These are phyloP conservation scores for Silurus meridionalis DNA, from an alignment of 2,113 vertebrate species.

Conservation along the genomic window DNA sequence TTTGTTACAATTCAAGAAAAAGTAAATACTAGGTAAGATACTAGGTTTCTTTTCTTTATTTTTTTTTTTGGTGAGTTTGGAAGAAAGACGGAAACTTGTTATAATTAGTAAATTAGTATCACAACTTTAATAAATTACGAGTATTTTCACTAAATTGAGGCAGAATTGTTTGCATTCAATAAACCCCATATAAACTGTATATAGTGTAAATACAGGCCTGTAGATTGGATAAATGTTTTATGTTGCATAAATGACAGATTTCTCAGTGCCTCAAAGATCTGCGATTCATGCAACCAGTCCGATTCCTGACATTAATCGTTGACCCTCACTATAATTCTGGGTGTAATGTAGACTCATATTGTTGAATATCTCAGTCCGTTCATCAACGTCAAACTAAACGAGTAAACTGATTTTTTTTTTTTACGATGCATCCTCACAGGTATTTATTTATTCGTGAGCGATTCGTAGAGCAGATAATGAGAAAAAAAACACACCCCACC, in stretches of 20 bases:
- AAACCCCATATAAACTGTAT: too few species aligned
- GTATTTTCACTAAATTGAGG: too few species aligned
- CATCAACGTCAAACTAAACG: conserved; percentile 58
- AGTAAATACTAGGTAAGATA: neutral
- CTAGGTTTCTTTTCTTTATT: too few species aligned
- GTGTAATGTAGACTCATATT: conserved; percentile 51
- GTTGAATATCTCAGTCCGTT: conserved; percentile 69
- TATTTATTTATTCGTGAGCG: conserved; percentile 46
- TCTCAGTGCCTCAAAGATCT: conserved; percentile 15
- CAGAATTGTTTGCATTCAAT: too few species aligned
- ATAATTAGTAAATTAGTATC: neutral
- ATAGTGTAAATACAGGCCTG: too few species aligned
- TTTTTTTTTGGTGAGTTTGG: neutral
- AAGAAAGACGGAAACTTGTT: neutral
- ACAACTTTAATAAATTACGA: too few species aligned
- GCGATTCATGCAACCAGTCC: conserved; percentile 30
- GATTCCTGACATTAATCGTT: conserved; percentile 39
- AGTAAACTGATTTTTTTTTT: conserved; percentile 25
- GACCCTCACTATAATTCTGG: conserved; percentile 36
- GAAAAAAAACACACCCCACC: neutral
- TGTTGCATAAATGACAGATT: conserved; percentile 21
- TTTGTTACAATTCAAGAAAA: neutral
- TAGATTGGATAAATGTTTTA: neutral
- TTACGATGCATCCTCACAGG: conserved; percentile 28
- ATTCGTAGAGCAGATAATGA: conserved; percentile 39